These are phyloP conservation scores for Ammodytes marinus DNA, from an alignment of 2,113 vertebrate genomes.

Conservation along the genomic window DNA sequence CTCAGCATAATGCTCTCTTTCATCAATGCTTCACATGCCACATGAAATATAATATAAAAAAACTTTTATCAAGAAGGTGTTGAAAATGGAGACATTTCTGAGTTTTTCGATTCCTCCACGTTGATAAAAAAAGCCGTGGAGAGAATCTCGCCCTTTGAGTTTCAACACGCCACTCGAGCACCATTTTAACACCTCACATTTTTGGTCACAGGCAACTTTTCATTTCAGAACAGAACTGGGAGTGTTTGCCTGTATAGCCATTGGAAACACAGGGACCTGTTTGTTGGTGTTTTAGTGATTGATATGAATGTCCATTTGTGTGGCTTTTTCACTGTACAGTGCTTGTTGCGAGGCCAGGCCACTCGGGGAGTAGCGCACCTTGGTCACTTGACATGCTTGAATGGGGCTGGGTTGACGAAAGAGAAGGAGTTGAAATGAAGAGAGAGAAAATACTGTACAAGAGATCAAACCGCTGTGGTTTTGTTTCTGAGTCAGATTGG, in stretches of 20 bases:
- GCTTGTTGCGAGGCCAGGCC: conserved; percentile 43
- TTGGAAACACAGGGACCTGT: conserved; percentile 62
- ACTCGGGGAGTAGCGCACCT: conserved; percentile 21
- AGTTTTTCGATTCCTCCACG: conserved; percentile 35
- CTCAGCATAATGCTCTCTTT: conserved; percentile 77
- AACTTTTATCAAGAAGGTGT: conserved; percentile 66
- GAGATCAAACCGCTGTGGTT: conserved; percentile 56
- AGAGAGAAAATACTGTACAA: conserved; percentile 13
- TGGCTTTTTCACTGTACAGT: conserved; percentile 44
- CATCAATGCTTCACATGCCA: conserved; percentile 64
- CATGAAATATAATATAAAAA: conserved; percentile 57
- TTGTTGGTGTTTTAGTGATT: conserved; percentile 57
- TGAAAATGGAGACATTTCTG: conserved; percentile 59
- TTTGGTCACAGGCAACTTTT: conserved; percentile 71
- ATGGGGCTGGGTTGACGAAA: conserved; percentile 27
- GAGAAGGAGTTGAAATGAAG: conserved; percentile 5
- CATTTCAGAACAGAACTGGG: conserved; percentile 68
- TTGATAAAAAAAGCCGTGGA: conserved; percentile 59
- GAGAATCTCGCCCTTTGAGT: conserved; percentile 35
- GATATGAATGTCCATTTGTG: conserved; percentile 78
- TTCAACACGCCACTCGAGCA: conserved; percentile 35
- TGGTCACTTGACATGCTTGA: conserved; percentile 14
- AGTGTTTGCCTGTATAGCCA: conserved; percentile 62
- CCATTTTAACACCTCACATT: conserved; percentile 57
- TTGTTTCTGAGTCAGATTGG: conserved; percentile 57